Percentiles rank a stretch among this genome's conserved stretches.
These are phyloP conservation scores for Tromatobia lineatoria DNA, from an alignment of 2,888 invertebrate species.

Conservation along the genomic window DNA sequence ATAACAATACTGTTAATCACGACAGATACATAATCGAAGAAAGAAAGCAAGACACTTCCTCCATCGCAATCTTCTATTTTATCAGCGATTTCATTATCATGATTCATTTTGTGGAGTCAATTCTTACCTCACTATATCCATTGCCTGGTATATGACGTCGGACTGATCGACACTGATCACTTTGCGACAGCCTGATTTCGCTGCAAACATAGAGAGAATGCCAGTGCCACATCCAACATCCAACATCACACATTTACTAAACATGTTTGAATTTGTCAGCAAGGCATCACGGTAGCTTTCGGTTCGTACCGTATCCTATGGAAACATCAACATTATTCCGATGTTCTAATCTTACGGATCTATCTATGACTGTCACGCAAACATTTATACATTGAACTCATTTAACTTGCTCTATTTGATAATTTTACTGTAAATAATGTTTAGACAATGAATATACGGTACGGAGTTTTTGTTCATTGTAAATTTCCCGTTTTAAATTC, in stretches of 20 bases:
- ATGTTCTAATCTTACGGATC: conserved; percentile 32
- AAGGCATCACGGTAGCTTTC: conserved; percentile 95
- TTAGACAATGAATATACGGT: no score
- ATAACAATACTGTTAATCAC: conserved; percentile 42
- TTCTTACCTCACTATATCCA: conserved; percentile 94
- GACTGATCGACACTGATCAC: conserved; percentile 98
- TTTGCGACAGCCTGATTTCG: conserved; percentile 95
- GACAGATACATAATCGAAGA: conserved; percentile 20
- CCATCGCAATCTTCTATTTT: neutral
- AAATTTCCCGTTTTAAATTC: no score
- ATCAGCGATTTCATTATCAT: neutral
- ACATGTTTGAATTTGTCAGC: conserved; percentile 89
- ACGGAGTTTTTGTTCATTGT: no score
- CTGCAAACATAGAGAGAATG: conserved; percentile 99
- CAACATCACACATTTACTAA: conserved; percentile 93
- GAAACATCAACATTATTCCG: conserved; percentile 67
- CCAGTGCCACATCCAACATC: conserved; percentile 99
- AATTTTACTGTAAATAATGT: neutral
- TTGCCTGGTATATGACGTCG: conserved; percentile 97
- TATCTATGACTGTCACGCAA: conserved; percentile 24
- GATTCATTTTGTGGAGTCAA: neutral
- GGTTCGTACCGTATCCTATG: conserved; percentile 93
- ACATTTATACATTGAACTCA: neutral
- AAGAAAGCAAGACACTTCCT: neutral
- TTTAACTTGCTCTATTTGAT: neutral